phyloP scores from a whole-genome alignment of 2,113 vertebrate genomes.

The Xyrauchen texanus region DNA sequence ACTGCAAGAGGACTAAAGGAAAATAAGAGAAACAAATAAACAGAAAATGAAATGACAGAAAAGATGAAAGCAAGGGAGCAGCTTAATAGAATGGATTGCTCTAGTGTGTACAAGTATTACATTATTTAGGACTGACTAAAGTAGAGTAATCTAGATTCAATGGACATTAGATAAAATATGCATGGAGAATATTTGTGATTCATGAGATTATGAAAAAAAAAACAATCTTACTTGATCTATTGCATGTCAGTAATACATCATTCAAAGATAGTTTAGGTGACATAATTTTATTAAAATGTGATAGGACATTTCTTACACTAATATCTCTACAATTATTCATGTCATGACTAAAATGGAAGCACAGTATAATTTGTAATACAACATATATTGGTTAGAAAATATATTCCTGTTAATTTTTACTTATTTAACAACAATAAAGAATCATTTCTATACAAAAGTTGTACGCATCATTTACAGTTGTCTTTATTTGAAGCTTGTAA shows the following conservation, averaged over 20 bases:
- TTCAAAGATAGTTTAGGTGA: slow-evolving; percentile 31
- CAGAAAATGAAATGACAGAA: slow-evolving; percentile 1
- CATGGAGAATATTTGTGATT: background rate
- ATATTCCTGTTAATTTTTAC: slow-evolving; percentile 38
- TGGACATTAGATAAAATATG: background rate
- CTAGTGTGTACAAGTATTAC: background rate
- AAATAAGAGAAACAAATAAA: slow-evolving; percentile 3
- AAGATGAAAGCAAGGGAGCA: slow-evolving; percentile 1
- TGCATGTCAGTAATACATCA: background rate
- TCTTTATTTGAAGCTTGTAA: slow-evolving; percentile 10
- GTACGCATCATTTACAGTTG: slow-evolving; percentile 37
- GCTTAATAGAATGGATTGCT: background rate
- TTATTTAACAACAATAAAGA: slow-evolving; percentile 28
- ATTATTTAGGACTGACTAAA: slow-evolving; percentile 2
- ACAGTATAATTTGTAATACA: slow-evolving; percentile 48
- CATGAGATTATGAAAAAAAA: background rate
- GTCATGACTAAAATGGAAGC: slow-evolving; percentile 54
- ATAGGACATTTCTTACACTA: slow-evolving; percentile 52
- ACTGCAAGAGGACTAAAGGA: slow-evolving; percentile 1
- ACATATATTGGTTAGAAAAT: slow-evolving; percentile 55
- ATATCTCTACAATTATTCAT: slow-evolving; percentile 52
- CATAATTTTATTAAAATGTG: slow-evolving; percentile 58
- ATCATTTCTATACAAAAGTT: slow-evolving; percentile 50
- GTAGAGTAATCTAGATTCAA: background rate
- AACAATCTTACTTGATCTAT: background rate